These are phyloP conservation scores for Sitta carolinensis DNA, from an alignment of 2,797 vertebrate genomes.

Conservation along the genomic window DNA sequence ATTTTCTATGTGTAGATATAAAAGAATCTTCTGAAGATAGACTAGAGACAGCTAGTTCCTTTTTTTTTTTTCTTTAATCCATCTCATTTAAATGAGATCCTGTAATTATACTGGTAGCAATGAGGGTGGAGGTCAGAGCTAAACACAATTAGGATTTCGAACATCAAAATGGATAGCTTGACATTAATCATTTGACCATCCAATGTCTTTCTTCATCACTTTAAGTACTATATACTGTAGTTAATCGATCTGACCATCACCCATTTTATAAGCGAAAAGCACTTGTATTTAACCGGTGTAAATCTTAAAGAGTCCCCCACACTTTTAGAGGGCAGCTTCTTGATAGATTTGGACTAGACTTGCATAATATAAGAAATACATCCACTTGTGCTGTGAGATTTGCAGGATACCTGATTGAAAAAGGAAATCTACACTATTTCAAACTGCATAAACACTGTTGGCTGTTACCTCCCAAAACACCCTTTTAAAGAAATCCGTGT, in stretches of 20 bases:
- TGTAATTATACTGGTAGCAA: constrained; percentile 1
- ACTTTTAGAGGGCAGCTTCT: not conserved
- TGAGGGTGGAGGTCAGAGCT: not conserved
- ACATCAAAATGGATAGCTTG: constrained; percentile 26
- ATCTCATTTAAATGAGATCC: constrained; percentile 7
- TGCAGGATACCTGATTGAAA: not conserved
- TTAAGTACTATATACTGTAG: constrained; percentile 42
- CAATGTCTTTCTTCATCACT: constrained; percentile 58
- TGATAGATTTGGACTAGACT: not conserved
- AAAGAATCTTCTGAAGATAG: not conserved
- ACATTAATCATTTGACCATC: constrained; percentile 47
- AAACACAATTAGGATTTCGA: constrained; percentile 36
- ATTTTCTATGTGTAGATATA: not conserved
- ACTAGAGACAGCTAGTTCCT: not conserved
- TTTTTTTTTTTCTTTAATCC: not conserved
- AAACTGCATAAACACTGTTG: not conserved
- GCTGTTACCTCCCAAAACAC: not conserved
- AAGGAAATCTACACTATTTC: not conserved
- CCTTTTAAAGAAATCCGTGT: constrained; percentile 9
- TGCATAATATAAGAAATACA: not conserved
- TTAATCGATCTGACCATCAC: constrained; percentile 48
- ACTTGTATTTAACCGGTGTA: not conserved
- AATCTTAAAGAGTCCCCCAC: constrained; percentile 14
- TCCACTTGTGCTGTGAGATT: not conserved
- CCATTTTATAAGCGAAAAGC: constrained; percentile 32